phyloP scores from a whole-genome alignment of 23 tunicate species.

The Corella eumyota region DNA sequence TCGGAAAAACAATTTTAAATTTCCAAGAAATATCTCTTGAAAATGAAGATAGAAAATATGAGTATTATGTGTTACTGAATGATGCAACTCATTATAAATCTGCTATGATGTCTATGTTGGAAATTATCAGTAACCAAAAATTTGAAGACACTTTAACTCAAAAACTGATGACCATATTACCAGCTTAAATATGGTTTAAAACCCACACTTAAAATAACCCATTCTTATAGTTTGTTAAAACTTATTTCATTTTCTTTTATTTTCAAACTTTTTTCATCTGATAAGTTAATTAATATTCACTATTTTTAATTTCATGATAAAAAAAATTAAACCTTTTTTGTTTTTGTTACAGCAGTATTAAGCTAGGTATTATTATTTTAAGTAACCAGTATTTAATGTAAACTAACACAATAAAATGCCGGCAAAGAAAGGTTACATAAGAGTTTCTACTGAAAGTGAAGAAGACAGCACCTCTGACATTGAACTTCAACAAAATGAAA shows the following conservation, averaged over 20 bases:
- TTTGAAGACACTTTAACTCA: neutral
- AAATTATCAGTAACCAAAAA: neutral
- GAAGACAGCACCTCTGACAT: constrained; percentile 21
- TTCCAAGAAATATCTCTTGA: too few relatives aligned
- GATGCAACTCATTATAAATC: neutral
- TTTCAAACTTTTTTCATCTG: neutral
- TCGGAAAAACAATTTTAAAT: neutral
- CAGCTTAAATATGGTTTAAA: too few relatives aligned
- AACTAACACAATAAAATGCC: neutral
- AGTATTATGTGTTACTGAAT: neutral
- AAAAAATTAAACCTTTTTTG: neutral
- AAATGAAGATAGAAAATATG: neutral
- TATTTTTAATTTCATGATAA: neutral
- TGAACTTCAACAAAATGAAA: neutral
- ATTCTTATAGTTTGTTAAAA: neutral
- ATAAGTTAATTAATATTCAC: neutral
- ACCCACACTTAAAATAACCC: neutral
- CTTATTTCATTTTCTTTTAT: neutral
- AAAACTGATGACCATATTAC: neutral
- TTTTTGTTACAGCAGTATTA: neutral
- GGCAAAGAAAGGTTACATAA: constrained; percentile 3
- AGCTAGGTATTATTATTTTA: neutral
- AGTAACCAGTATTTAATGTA: too few relatives aligned
- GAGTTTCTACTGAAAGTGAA: constrained; percentile 57
- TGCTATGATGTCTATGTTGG: neutral